Evolutionary conservation across 2,113 vertebrate species (phyloP), one percentile per base, ranked within the genome.

Genomic region (Narcine bancroftii): DNA sequence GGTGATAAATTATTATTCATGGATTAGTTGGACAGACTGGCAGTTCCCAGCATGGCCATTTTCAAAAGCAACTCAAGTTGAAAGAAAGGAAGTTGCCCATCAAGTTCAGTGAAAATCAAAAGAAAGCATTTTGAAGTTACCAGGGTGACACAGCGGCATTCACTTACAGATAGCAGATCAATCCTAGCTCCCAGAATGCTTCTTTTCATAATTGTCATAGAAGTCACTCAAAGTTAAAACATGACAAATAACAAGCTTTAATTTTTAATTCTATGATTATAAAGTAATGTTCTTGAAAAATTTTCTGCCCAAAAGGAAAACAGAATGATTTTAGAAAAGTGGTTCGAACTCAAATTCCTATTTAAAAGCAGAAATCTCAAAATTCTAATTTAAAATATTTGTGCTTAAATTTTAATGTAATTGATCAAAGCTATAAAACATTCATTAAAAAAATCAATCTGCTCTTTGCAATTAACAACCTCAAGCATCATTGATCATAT

Each of bases 1-100:
- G 65, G 65, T 91, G 21, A 69, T 91, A 91, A 91, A 45, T 91
- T 69, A 91, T 91, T 91, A 91, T 91, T 66, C 89, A 91, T 69
- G 63, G 89, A 91, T 91, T 91, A 91, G 89, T 60, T 47, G 65
- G 39, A 47, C 89, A 71, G 89, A 91, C 81, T 63, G 81, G 81
- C 60, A 91, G 39, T 91, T 91, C 89, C 89, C 89, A 91, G 89
- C 26, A 66, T 91, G 89, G 45, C 42, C 42, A 91, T 91, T 91
- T 91, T 91, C 36, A 91, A 91, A 69, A 69, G 87, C 26, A 91
- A 91, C 87, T 69, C 63, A 65, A 91, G 87, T 91, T 39, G 36
- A 69, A 91, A 91, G 87, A 66, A 91, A 91, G 87, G 87, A 91
- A 65, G 63, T 91, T 91, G 87, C 63, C 87, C 87, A 91, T 91